Conservation (phyloP, 1,140 invertebrate genomes). For the Chironomus tepperi region DNA sequence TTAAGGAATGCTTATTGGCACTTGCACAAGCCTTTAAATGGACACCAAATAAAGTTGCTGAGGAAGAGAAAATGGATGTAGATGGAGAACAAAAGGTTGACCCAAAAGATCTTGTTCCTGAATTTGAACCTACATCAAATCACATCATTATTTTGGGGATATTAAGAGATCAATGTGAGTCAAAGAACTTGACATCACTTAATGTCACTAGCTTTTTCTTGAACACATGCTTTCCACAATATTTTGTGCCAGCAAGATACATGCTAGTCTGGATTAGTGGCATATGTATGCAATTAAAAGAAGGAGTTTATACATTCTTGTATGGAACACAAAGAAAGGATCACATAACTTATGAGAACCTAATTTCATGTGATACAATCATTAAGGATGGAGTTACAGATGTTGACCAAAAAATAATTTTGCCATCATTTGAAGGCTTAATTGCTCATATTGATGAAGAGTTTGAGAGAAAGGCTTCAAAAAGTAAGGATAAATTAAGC, state of each 20-base stretch:
- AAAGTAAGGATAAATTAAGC: slow-evolving; percentile 52
- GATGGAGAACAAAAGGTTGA: slow-evolving; percentile 33
- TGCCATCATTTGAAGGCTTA: slow-evolving; percentile 39
- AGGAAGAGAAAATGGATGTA: slow-evolving; percentile 30
- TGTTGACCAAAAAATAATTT: slow-evolving; percentile 31
- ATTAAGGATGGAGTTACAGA: slow-evolving; percentile 28
- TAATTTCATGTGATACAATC: slow-evolving; percentile 35
- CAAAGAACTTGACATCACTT: slow-evolving; percentile 54
- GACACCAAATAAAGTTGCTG: slow-evolving; percentile 30
- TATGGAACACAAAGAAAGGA: slow-evolving; percentile 39
- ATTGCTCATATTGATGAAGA: slow-evolving; percentile 40
- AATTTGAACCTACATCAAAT: slow-evolving; percentile 42
- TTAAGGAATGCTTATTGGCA: slow-evolving; percentile 60
- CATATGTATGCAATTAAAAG: slow-evolving; percentile 33
- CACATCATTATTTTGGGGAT: slow-evolving; percentile 46
- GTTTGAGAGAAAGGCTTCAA: slow-evolving; percentile 36
- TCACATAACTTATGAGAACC: slow-evolving; percentile 36
- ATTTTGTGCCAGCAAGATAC: slow-evolving; percentile 74
- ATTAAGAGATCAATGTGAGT: slow-evolving; percentile 48
- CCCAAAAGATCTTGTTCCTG: slow-evolving; percentile 23
- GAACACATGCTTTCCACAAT: slow-evolving; percentile 66
- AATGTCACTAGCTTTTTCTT: slow-evolving; percentile 76
- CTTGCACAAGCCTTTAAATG: slow-evolving; percentile 60
- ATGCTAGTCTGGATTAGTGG: slow-evolving; percentile 75
- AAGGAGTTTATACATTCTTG: slow-evolving; percentile 36